Conservation (phyloP, 2,113 vertebrate species). For the Gymnogyps californianus region DNA sequence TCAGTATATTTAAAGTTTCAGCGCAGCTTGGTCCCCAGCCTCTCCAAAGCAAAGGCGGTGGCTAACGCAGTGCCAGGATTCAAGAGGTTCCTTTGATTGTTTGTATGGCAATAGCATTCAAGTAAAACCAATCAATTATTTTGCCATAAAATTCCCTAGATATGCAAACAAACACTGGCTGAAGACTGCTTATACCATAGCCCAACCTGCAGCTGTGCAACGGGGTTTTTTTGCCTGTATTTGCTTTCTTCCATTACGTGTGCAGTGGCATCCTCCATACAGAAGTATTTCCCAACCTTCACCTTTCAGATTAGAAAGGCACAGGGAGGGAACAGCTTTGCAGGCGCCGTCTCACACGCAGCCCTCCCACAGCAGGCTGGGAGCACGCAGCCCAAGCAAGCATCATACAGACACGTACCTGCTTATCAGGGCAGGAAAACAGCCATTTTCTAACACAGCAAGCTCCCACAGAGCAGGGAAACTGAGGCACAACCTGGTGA, state of each 20-base stretch:
- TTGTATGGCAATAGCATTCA: not conserved
- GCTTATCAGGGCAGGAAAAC: accelerated
- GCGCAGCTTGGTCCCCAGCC: not conserved
- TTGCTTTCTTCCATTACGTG: not conserved
- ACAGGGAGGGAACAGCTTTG: not conserved
- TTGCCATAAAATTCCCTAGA: not conserved
- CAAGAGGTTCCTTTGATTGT: not conserved
- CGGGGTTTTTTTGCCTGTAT: not conserved
- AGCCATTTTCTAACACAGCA: not conserved
- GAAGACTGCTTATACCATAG: not conserved
- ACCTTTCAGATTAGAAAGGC: not conserved
- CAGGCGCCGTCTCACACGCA: accelerated
- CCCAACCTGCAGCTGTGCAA: not conserved
- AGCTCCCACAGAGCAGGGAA: not conserved
- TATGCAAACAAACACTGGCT: not conserved
- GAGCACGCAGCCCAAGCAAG: not conserved
- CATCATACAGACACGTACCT: accelerated
- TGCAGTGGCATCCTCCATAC: not conserved
- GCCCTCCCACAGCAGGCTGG: not conserved
- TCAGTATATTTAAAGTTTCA: not conserved
- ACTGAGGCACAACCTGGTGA: not conserved
- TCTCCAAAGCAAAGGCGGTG: not conserved
- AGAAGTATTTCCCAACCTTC: not conserved
- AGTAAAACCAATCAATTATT: not conserved
- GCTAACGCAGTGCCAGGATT: not conserved